These are phyloP conservation scores for Leiothrix lutea DNA, from an alignment of 2,113 vertebrate species.

Conservation along the genomic window DNA sequence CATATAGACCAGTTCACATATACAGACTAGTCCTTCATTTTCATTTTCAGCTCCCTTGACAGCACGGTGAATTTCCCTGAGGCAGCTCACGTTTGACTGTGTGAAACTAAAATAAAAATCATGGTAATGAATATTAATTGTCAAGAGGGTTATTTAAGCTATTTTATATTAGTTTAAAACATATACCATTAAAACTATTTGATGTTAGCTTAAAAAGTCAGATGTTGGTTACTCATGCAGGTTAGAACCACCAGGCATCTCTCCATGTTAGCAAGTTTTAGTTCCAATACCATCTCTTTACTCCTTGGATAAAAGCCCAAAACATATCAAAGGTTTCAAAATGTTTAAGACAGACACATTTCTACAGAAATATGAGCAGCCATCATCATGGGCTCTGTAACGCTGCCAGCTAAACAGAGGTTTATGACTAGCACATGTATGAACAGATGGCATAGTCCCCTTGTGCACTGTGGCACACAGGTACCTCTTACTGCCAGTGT, in stretches of 20 bases:
- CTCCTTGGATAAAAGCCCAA: neutral
- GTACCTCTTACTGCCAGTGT: rapidly evolving
- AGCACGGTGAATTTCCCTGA: neutral
- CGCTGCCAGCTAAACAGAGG: neutral
- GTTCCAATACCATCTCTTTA: neutral
- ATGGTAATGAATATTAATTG: neutral
- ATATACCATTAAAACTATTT: neutral
- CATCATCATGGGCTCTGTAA: neutral
- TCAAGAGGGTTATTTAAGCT: neutral
- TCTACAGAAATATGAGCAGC: neutral
- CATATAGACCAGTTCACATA: neutral
- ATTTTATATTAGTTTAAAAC: slow-evolving; percentile 4
- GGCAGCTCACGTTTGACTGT: neutral
- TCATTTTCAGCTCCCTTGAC: neutral
- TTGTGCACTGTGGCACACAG: neutral
- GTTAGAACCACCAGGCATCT: neutral
- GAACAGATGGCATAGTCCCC: neutral
- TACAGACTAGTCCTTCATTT: neutral
- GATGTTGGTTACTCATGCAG: neutral
- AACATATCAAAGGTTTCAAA: neutral
- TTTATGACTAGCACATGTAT: rapidly evolving
- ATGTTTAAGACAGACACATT: neutral
- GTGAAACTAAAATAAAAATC: neutral
- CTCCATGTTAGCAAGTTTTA: slow-evolving; percentile 8
- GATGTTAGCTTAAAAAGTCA: neutral